A percentile compares a stretch with the other conserved stretches of the same genome.
Evolutionary conservation across 2,797 vertebrate genomes (phyloP).

Genomic region (Bufotes viridis): DNA sequence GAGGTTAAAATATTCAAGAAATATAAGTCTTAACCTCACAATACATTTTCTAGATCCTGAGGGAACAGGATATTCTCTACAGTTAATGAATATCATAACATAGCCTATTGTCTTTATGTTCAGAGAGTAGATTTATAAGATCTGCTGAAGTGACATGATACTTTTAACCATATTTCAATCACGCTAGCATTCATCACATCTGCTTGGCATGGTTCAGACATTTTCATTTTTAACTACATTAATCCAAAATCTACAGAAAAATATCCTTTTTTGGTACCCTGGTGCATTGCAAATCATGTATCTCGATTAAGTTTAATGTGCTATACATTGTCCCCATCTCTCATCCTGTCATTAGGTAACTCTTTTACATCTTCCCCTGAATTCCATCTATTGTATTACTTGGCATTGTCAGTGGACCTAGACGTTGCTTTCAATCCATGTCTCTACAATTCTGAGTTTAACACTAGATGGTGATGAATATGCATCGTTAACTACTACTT

Average conservation of each 20-base stretch:
- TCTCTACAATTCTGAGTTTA: constrained; percentile 46
- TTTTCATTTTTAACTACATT: not conserved
- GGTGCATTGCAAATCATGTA: constrained; percentile 41
- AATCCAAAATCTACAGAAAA: constrained; percentile 23
- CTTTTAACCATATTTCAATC: constrained; percentile 25
- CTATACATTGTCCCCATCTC: constrained; percentile 33
- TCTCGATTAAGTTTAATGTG: constrained; percentile 36
- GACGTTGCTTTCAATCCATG: constrained; percentile 38
- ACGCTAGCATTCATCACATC: constrained; percentile 18
- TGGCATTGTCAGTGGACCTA: constrained; percentile 50
- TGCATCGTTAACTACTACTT: constrained; percentile 56
- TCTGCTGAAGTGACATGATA: constrained; percentile 12
- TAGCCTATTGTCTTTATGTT: constrained; percentile 9
- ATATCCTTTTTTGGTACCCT: constrained; percentile 45
- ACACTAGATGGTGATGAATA: constrained; percentile 54
- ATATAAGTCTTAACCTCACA: not conserved
- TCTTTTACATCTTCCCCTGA: constrained; percentile 46
- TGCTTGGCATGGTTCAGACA: constrained; percentile 25
- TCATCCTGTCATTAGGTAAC: constrained; percentile 53
- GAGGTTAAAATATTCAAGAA: not conserved
- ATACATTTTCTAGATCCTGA: not conserved
- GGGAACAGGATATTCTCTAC: constrained; percentile 1
- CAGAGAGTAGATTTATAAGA: constrained; percentile 13
- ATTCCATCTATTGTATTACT: constrained; percentile 57
- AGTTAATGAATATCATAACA: constrained; percentile 41